These are phyloP conservation scores for Cheilosia impressa DNA, from an alignment of 2,888 invertebrate species.

Conservation along the genomic window DNA sequence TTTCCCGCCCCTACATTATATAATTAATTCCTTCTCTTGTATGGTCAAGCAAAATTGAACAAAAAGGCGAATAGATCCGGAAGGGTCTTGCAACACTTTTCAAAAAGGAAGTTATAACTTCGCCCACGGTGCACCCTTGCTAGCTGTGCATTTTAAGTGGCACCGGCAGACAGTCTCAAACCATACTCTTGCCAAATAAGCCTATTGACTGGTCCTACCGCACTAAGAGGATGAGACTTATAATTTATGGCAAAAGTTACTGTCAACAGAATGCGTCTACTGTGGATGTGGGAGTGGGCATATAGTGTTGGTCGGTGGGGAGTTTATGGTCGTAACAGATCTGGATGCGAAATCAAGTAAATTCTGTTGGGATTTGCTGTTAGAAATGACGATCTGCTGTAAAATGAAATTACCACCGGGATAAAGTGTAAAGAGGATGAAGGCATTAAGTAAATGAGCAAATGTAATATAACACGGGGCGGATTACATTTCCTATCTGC, in stretches of 20 bases:
- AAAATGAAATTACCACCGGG: constrained; percentile 45
- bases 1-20: no score
- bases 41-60: constrained; percentile 9
- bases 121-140: constrained; percentile 3
- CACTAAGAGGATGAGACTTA: constrained; percentile 54
- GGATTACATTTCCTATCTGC: constrained; percentile 37
- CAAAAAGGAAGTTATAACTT: constrained; percentile 13
- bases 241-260: constrained; percentile 70
- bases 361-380: constrained; percentile 36
- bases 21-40: background rate
- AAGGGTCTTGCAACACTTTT: background rate
- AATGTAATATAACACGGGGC: constrained; percentile 44
- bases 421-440: constrained; percentile 25
- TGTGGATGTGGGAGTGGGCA: background rate
- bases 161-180: background rate
- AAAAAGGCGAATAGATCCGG: background rate
- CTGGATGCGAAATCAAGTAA: constrained; percentile 49
- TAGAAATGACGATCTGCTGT: constrained; percentile 27
- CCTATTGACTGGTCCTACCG: background rate
- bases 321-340: background rate
- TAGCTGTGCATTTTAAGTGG: constrained; percentile 37
- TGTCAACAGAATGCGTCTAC: constrained; percentile 42
- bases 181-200: constrained; percentile 2
- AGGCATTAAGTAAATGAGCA: constrained; percentile 45
- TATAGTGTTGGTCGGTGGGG: background rate